Percentiles rank a stretch among this genome's conserved stretches.
Conservation (phyloP, 1,140 invertebrate species). For the Meloidogyne floridensis region DNA sequence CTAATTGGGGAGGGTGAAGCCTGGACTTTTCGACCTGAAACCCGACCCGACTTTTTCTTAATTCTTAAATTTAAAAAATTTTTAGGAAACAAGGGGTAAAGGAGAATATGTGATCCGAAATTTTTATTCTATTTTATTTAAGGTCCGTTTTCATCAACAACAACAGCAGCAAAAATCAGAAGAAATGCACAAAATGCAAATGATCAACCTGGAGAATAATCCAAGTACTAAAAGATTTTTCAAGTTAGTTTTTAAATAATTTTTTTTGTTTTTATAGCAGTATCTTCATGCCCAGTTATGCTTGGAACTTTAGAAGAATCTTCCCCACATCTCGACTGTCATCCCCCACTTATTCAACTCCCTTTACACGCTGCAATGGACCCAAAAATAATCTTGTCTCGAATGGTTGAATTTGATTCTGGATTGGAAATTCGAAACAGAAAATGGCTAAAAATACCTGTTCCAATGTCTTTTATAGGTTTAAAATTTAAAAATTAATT, state of each 20-base stretch:
- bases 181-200: background rate
- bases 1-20: too few relatives aligned
- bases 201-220: conserved; percentile 8
- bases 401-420: conserved; percentile 88
- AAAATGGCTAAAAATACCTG: conserved; percentile 98
- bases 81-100: too few relatives aligned
- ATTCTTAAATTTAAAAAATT: background rate
- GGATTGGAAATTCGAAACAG: conserved; percentile 93
- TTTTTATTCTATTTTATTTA: background rate
- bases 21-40: too few relatives aligned
- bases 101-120: too few relatives aligned
- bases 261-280: background rate
- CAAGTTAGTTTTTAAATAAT: background rate
- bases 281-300: background rate
- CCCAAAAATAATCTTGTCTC: conserved; percentile 65
- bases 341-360: conserved; percentile 7
- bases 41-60: too few relatives aligned
- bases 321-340: background rate
- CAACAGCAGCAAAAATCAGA: background rate
- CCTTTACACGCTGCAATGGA: conserved; percentile 35
- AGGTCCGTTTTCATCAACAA: background rate
- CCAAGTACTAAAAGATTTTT: background rate
- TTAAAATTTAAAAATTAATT: conserved; percentile 46
- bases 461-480: conserved; percentile 94
- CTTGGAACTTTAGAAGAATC: background rate